A percentile compares a stretch with the other conserved stretches of the same genome.
Evolutionary conservation across 2,888 invertebrate species (phyloP).

Genomic region (Pasiphila rectangulata): DNA sequence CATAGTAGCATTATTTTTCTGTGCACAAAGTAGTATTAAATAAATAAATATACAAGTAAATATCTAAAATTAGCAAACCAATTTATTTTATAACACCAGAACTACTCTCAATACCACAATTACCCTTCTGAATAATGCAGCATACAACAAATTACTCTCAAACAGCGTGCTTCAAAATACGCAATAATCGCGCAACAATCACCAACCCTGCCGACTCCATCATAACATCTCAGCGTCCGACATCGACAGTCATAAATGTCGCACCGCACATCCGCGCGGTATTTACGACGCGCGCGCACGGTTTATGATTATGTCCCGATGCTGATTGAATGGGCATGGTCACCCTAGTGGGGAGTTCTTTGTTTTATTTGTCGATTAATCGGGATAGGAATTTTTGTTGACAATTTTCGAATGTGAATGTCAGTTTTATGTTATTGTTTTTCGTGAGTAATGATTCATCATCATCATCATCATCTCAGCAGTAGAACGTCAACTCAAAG

Average conservation of each 20-base stretch:
- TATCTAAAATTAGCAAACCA: no score
- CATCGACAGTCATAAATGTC: constrained; percentile 35
- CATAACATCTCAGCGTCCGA: constrained; percentile 59
- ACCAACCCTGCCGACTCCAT: constrained; percentile 65
- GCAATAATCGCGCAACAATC: constrained; percentile 57
- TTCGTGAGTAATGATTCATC: no score
- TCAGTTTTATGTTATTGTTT: background rate
- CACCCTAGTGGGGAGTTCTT: constrained; percentile 49
- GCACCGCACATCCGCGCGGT: constrained; percentile 47
- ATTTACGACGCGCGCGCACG: constrained; percentile 66
- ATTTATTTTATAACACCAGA: no score
- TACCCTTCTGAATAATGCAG: no score
- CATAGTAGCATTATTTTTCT: no score
- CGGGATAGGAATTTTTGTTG: constrained; percentile 3
- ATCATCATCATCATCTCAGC: no score
- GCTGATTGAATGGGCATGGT: constrained; percentile 75
- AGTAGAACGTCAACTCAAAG: no score
- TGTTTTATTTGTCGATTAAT: constrained; percentile 15
- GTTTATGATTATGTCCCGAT: constrained; percentile 76
- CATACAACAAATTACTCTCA: constrained; percentile 1
- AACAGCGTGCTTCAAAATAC: constrained; percentile 28
- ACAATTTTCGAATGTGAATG: background rate
- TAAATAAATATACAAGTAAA: no score
- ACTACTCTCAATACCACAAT: no score
- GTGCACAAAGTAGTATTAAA: no score